Base-by-base conservation (phyloP, 1,140 invertebrate species). In the Mamestra configurata region DNA sequence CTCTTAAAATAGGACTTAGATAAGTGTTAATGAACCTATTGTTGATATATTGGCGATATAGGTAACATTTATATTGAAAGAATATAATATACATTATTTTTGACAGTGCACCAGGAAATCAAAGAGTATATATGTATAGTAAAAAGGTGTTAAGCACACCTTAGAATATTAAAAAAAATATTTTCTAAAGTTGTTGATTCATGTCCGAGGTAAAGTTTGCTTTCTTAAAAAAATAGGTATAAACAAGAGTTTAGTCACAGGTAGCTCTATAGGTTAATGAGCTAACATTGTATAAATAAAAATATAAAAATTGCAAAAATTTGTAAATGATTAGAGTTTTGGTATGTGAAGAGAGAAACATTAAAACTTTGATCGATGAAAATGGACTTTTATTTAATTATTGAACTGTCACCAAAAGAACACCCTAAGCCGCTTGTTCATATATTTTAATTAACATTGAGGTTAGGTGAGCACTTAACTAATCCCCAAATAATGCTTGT, bases 231-330 rank as follows among this genome's bases (percentile, higher is more conserved):
- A 81, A 57, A 76, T 76, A 76, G 57, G 55, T 81, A 40, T 76
- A 86, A 82, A 89, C 88, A 85, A 84, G 84, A 85, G 35, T 79
- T 89, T 93, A 94, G 90, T 92, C 90, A 93, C 87, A 85, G 83
- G 84, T 81, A 84, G 89, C 93, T 94, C 92, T 87, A 79, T 88
- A 90, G 86, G 83, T 79, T 87, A 85, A 27, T 57, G 91, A 91
- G 93, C 88, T 88, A 89, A 90, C 85, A 90, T 86, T 92, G 89
- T 93, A 93, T 92, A 90, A 77, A 90, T 87, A 91, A 90, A 91
- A 87, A 81, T 80, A 92, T 89, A 92, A 94, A 93, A 93, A 92
- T 89, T 90, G 86, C 79, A 92, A 92, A 92, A 93, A 84, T 22
- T 49, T 92, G 84, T 89, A 88, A 90, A 93, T 85, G 89, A 84